phyloP scores from a whole-genome alignment of 2,888 invertebrate species.

The Mesoligia furuncula region DNA sequence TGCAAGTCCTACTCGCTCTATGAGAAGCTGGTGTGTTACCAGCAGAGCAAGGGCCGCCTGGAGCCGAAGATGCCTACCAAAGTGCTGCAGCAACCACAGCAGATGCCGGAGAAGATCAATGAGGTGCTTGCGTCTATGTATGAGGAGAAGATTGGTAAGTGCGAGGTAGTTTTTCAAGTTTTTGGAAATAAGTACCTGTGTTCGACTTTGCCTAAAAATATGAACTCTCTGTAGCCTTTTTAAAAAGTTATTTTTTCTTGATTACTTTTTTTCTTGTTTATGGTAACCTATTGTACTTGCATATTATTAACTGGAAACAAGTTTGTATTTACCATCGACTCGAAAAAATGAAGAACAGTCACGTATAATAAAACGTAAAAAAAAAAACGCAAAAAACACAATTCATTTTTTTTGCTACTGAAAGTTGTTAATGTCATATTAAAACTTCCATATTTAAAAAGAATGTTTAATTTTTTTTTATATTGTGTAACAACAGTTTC shows the following conservation, averaged over 20 bases:
- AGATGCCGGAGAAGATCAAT: constrained; percentile 87
- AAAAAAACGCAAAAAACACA: no score
- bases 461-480: not conserved
- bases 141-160: constrained; percentile 84
- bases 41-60: constrained; percentile 90
- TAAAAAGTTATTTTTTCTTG: no score
- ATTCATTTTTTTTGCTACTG: no score
- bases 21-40: constrained; percentile 90
- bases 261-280: not conserved
- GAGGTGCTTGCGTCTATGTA: constrained; percentile 86
- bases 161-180: not conserved
- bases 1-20: constrained; percentile 92
- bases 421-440: no score
- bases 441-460: no score
- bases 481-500: not conserved
- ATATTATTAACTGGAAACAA: no score
- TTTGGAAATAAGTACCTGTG: not conserved
- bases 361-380: no score
- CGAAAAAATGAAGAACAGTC: no score
- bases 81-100: constrained; percentile 73
- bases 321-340: no score
- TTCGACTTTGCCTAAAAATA: not conserved
- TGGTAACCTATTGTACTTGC: no score
- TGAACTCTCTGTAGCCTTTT: no score
- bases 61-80: constrained; percentile 91